phyloP scores from a whole-genome alignment of 2,797 vertebrate genomes.

The Oryzias sinensis region DNA sequence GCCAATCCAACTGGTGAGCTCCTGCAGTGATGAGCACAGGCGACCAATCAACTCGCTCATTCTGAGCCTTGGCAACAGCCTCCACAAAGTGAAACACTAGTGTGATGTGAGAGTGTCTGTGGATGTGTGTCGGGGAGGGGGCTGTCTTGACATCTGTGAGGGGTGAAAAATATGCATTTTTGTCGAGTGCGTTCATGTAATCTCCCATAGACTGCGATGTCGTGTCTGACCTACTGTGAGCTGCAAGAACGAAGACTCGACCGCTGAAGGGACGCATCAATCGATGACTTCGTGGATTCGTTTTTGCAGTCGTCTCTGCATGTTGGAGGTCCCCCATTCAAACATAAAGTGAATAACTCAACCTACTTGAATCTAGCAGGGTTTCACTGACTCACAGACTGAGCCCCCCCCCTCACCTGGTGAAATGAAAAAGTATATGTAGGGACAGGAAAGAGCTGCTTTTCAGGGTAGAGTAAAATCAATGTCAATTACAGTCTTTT shows the following conservation, averaged over 20 bases:
- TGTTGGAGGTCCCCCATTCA: slow-evolving; percentile 5
- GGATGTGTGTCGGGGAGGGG: not conserved
- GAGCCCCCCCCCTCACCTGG: slow-evolving; percentile 17
- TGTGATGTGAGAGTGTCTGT: slow-evolving; percentile 40
- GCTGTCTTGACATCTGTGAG: slow-evolving; percentile 52
- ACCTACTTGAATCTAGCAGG: slow-evolving; percentile 28
- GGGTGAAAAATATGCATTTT: slow-evolving; percentile 36
- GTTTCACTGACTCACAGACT: slow-evolving; percentile 49
- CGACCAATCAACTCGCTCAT: slow-evolving; percentile 76
- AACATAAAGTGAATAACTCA: slow-evolving; percentile 33
- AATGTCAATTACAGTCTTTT: slow-evolving; percentile 12
- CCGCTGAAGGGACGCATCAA: slow-evolving; percentile 57
- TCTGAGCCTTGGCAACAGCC: slow-evolving; percentile 83
- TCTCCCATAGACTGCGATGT: slow-evolving; percentile 33
- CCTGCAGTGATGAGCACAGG: slow-evolving; percentile 70
- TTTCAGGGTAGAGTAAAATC: slow-evolving; percentile 18
- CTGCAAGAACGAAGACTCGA: slow-evolving; percentile 39
- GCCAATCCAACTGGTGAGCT: slow-evolving; percentile 73
- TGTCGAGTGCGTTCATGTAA: slow-evolving; percentile 24
- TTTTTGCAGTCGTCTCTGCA: slow-evolving; percentile 44
- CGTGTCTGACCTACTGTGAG: slow-evolving; percentile 42
- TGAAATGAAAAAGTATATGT: slow-evolving; percentile 28
- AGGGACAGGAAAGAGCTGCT: slow-evolving; percentile 23
- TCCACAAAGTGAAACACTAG: slow-evolving; percentile 52
- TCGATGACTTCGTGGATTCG: slow-evolving; percentile 62